A percentile compares a stretch with the other conserved stretches of the same genome.
These are phyloP conservation scores for Alloplasta piceator DNA, from an alignment of 2,888 invertebrate genomes.

Conservation along the genomic window DNA sequence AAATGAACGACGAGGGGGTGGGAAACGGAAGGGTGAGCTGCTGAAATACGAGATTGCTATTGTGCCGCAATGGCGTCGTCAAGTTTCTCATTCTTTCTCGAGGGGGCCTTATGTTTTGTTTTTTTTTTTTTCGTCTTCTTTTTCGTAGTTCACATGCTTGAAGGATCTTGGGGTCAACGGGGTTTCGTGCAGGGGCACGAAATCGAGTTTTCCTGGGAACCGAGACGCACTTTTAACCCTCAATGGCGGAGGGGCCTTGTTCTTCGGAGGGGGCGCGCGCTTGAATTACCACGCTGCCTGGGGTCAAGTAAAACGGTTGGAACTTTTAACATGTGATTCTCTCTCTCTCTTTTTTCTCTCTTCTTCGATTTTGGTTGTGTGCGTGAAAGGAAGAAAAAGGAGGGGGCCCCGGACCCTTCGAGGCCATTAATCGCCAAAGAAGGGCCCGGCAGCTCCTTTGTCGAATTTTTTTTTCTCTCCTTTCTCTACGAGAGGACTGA, in stretches of 20 bases:
- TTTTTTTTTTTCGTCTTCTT: not conserved
- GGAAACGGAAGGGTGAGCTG: slow-evolving; percentile 19
- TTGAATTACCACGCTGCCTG: slow-evolving; percentile 55
- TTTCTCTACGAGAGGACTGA: slow-evolving; percentile 32
- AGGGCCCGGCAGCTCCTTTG: slow-evolving; percentile 39
- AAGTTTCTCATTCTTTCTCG: slow-evolving; percentile 54
- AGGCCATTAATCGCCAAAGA: slow-evolving; percentile 25
- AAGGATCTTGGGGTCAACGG: too few relatives aligned
- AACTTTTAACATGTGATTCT: slow-evolving; percentile 32
- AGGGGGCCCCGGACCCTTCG: slow-evolving; percentile 21
- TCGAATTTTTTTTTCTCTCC: slow-evolving; percentile 28
- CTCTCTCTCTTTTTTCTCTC: not conserved
- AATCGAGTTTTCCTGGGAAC: slow-evolving; percentile 36
- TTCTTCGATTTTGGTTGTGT: slow-evolving; percentile 22
- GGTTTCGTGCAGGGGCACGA: too few relatives aligned
- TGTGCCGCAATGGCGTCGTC: slow-evolving; percentile 61
- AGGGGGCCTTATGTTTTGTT: slow-evolving; percentile 5
- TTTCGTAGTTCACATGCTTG: not conserved
- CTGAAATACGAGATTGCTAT: slow-evolving; percentile 64
- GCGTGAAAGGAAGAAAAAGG: slow-evolving; percentile 44
- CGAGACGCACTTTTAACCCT: slow-evolving; percentile 50
- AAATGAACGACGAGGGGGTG: slow-evolving; percentile 40
- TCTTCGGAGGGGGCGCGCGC: slow-evolving; percentile 49
- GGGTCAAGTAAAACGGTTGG: slow-evolving; percentile 65
- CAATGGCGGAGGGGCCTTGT: slow-evolving; percentile 46